Base-by-base conservation (phyloP, 92 coral and sea anemone species). In the Palythoa grandis region DNA sequence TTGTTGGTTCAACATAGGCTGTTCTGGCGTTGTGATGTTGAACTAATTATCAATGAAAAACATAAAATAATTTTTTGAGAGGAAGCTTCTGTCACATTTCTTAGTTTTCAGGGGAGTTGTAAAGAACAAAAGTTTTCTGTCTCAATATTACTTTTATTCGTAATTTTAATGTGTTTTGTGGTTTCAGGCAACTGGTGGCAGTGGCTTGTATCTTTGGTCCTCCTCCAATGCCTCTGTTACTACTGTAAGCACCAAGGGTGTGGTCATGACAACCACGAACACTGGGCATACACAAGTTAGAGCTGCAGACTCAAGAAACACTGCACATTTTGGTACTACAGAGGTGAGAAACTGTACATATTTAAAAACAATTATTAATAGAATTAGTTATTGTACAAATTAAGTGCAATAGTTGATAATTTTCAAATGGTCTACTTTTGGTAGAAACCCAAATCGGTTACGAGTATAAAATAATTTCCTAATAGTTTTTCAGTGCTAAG, bases 191-290 rank as follows among this genome's bases (percentile, higher is more conserved):
- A 82, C 93, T 35, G 99, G 99, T 10, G 99, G 99, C 23, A 96
- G 99, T 67, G 99, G 99, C 4, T 63, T 84, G 54, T 96, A 96
- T 71, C 88, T 87, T 40, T 96, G 99, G 99, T 83, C 98, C 37
- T 95, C 99, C 10, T 92, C 89, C 37, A 91, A 91, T 69, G 78
- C 93, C 25, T 88, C 94, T 12, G 89, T 96, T 66, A 97, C 98
- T 40, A 95, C 98, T 29, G 99, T 96, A 38, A 96, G 91, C 80
- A 90, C 89, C 74, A 93, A 95, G 85, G 99, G 99, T 11, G n/a
- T 91, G 9, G 92, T 95, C 60, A 90, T 93, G 88, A 96, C 95
- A 56, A 92, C 95, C 37, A 90, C 89, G 19, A 89, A 90, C 56
- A 89, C 87, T 57, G 99, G 99, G 50, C 90, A 88, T 88, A 88